Conservation (phyloP, 2,888 invertebrate genomes). For the Pandemis cinnamomeana region DNA sequence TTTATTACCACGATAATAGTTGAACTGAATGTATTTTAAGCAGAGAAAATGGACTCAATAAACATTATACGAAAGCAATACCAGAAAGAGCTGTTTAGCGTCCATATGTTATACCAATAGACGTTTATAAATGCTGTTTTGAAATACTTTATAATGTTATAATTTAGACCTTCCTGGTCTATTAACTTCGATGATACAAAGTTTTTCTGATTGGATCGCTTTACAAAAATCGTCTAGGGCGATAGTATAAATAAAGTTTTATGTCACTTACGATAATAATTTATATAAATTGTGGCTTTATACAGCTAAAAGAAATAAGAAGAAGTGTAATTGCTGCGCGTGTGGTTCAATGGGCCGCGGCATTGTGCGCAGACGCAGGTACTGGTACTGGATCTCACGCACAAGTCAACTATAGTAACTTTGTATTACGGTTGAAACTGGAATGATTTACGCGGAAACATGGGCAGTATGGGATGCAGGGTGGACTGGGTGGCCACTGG, state of each 20-base stretch:
- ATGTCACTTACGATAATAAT: conserved; percentile 33
- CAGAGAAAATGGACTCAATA: conserved; percentile 27
- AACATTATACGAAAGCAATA: conserved; percentile 16
- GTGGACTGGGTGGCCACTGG: conserved; percentile 25
- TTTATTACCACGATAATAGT: conserved; percentile 70
- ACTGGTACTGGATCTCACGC: conserved; percentile 34
- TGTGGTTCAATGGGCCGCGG: conserved; percentile 65
- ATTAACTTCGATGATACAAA: conserved; percentile 4
- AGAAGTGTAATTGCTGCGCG: conserved; percentile 50
- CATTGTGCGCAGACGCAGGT: conserved; percentile 59
- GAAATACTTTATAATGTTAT: conserved; percentile 5
- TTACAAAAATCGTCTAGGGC: conserved; percentile 1
- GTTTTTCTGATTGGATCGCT: conserved; percentile 10
- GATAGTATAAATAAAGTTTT: conserved; percentile 26
- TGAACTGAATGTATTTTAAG: conserved; percentile 31
- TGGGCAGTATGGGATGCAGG: neutral
- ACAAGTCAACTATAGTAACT: neutral
- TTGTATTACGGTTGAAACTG: neutral
- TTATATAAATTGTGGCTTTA: conserved; percentile 34
- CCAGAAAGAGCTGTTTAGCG: conserved; percentile 20
- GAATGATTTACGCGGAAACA: neutral
- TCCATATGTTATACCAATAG: neutral
- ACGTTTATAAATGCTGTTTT: neutral
- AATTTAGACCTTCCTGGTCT: neutral
- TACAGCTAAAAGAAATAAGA: conserved; percentile 42